Evolutionary conservation across 2,113 vertebrate genomes (phyloP).

Genomic region (Notarius lentiginosus): DNA sequence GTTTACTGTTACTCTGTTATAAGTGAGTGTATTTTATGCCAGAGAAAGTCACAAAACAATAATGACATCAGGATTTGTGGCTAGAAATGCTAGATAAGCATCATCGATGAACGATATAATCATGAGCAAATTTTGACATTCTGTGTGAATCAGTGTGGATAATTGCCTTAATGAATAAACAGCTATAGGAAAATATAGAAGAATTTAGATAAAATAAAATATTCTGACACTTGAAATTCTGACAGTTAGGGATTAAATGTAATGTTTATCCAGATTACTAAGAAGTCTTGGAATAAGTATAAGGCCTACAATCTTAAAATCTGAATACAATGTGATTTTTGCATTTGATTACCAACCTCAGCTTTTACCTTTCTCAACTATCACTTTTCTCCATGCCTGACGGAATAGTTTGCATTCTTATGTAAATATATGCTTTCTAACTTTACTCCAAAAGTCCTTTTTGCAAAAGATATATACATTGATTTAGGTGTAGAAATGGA

Average conservation of each 20-base stretch:
- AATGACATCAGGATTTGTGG: neutral
- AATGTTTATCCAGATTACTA: neutral
- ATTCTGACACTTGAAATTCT: neutral
- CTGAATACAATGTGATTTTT: neutral
- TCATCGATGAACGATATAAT: neutral
- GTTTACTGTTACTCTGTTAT: neutral
- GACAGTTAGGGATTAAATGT: neutral
- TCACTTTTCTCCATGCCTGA: no score
- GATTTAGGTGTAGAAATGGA: neutral
- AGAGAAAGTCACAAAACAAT: neutral
- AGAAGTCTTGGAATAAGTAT: neutral
- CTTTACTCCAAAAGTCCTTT: conserved; percentile 16
- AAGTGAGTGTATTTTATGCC: neutral
- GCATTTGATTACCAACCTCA: no score
- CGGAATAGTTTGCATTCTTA: neutral
- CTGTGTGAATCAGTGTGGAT: neutral
- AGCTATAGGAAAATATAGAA: no score
- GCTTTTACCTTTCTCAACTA: no score
- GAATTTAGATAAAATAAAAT: neutral
- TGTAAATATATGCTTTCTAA: neutral
- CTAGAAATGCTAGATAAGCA: neutral
- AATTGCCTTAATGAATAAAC: neutral
- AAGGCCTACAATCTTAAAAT: neutral
- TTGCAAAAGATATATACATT: neutral
- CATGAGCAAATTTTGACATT: neutral